Evolutionary conservation across 1,140 invertebrate species (phyloP).

Genomic region (Heliconius congener): DNA sequence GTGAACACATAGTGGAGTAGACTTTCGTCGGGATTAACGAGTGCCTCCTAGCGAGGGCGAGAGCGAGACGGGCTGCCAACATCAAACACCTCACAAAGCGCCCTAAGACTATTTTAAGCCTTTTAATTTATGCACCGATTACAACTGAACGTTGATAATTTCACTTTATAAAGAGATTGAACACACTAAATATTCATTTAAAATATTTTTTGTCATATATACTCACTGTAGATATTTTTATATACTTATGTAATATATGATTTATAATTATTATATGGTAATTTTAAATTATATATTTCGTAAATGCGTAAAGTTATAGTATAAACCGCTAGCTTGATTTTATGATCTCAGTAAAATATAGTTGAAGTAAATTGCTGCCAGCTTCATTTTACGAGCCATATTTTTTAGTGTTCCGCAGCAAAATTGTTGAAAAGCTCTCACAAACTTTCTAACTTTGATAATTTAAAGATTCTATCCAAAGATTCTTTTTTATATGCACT

Average conservation of each 20-base stretch:
- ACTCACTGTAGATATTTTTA: neutral
- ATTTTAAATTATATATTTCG: neutral
- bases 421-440: constrained; percentile 5
- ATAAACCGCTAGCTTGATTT: constrained; percentile 8
- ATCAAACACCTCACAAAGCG: constrained; percentile 22
- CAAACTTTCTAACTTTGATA: neutral
- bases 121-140: constrained; percentile 33
- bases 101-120: constrained; percentile 19
- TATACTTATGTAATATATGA: no score
- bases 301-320: neutral
- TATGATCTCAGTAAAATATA: constrained; percentile 28
- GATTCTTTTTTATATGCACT: neutral
- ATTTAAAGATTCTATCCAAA: neutral
- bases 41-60: constrained; percentile 3
- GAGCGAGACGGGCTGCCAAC: constrained; percentile 25
- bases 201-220: neutral
- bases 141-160: constrained; percentile 21
- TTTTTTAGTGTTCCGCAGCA: constrained; percentile 18
- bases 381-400: constrained; percentile 21
- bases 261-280: no score
- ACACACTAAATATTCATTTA: constrained; percentile 8
- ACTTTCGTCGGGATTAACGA: constrained; percentile 20
- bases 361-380: constrained; percentile 22
- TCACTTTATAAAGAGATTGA: constrained; percentile 23
- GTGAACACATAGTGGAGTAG: constrained; percentile 25